Base-by-base conservation (phyloP, 2,113 vertebrate genomes). In the Caretta caretta region DNA sequence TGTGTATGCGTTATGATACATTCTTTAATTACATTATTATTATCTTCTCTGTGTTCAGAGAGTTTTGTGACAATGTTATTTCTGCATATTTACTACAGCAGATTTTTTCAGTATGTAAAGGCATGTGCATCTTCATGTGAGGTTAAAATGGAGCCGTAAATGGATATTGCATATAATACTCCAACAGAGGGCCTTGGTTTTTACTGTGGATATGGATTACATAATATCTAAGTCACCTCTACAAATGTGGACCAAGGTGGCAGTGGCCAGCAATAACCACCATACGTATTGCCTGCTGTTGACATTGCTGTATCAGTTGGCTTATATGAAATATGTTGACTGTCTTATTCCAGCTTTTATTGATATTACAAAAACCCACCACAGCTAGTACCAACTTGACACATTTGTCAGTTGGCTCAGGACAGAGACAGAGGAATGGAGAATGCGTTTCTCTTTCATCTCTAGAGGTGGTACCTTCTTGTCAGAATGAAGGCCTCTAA, bases 1-100 rank as follows among this genome's bases (percentile, higher is more conserved):
- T n/a, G 25, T 31, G 29, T 59, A 9, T 50, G 22, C 16, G 81
- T 86, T 20, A 24, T 88, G 56, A 54, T 80, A 6, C 22, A 88
- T 72, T 81, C 27, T 89, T 94, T 65, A 78, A 31, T 90, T 88
- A 84, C 29, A 19, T 25, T 7, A 19, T 92, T 90, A n/a, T 88
- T 62, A 31, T 35, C 29, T 16, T 62, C 59, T 62, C 29, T 62
- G 59, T 57, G 29, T 35, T 14, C 49, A 50, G 0, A 0, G n/a
- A 24, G 5, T 56, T 42, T 14, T 49, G n/a, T 20, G 62, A 25
- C 86, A 90, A 6, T 92, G 76, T 29, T 5, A 27, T 87, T 59
- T 2, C 0, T 59, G 1, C 46, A 24, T 31, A 29, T 80, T 75
- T 94, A 90, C 49, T 16, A 8, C 9, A 38, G 35, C 38, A 19